Conservation (phyloP, 2,113 vertebrate genomes). For the Australoheros scitulus region DNA sequence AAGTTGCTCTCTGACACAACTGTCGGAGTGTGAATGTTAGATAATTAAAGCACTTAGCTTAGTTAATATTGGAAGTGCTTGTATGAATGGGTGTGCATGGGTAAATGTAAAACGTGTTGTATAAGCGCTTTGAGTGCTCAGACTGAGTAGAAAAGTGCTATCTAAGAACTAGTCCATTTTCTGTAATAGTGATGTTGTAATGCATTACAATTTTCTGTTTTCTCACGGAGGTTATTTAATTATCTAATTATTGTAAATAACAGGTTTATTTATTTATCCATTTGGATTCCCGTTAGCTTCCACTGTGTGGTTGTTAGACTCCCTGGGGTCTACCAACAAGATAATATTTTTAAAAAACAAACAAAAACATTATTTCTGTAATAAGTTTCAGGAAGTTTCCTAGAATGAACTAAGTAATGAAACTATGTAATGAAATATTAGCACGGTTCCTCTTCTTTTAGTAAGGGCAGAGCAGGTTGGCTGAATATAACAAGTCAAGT, state of each 20-base stretch:
- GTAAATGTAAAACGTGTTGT: too few species aligned
- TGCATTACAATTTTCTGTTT: background rate
- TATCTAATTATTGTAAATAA: background rate
- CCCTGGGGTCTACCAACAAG: background rate
- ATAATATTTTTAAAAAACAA: background rate
- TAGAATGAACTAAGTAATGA: background rate
- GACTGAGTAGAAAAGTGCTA: too few species aligned
- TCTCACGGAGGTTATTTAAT: background rate
- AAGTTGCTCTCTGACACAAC: too few species aligned
- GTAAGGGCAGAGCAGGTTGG: background rate
- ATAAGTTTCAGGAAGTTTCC: too few species aligned
- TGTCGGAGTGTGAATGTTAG: too few species aligned
- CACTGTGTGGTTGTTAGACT: background rate
- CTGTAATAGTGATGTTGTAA: background rate
- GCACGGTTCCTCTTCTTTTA: background rate
- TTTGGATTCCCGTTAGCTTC: background rate
- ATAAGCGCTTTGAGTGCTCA: too few species aligned
- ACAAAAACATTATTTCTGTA: background rate
- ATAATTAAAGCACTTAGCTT: too few species aligned
- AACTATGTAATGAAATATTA: background rate
- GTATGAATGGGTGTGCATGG: too few species aligned
- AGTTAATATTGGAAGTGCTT: too few species aligned
- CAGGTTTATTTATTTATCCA: background rate
- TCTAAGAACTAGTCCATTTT: too few species aligned
- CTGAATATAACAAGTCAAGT: background rate